Evolutionary conservation across 2,888 invertebrate species (phyloP), one percentile per base, ranked within the genome.

Genomic region (Prosapia bicincta): DNA sequence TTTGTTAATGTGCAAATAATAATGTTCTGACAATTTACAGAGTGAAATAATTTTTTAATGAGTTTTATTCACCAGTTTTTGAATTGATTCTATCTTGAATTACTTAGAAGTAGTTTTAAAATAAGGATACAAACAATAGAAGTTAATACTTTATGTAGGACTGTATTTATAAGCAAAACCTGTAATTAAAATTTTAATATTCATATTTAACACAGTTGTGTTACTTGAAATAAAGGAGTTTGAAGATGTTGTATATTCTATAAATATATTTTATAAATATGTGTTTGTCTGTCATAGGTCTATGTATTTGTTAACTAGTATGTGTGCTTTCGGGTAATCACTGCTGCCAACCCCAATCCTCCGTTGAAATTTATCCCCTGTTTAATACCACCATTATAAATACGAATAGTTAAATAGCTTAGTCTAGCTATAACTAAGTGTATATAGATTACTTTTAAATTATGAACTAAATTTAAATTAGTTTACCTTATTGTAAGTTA

Each of bases 271-370:
- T 54, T 20, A 2, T 54, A 54, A 13, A 74, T 66, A 71, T 71
- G 75, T 75, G 69, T 75, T 70, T 75, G 75, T 75, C 43, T 75
- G 71, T 75, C 70, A 3, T 71, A 75, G 71, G 70, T 75, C 66
- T 75, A 66, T 71, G 23, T 67, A 71, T n/a, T 75, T 71, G 66
- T 75, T 32, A 54, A 70, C 69, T 74, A 26, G 38, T 71, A 54
- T 54, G 54, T 54, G 54, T 54, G 54, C 69, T 30, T 69, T 30
- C 30, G 67, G 78, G 76, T 72, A 70, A 71, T 72, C 78, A 77
- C 78, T 78, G 78, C 78, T 78, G 78, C 78, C 77, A 76, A 70
- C 76, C 76, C 71, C 54, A n/a, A 30, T 54, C 54, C 54, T 54
- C 54, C 32, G 28, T 71, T 68, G 54, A 54, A 54, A 20, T 54